phyloP scores from a whole-genome alignment of 92 coral and sea anemone genomes.

The Siderastrea siderea region DNA sequence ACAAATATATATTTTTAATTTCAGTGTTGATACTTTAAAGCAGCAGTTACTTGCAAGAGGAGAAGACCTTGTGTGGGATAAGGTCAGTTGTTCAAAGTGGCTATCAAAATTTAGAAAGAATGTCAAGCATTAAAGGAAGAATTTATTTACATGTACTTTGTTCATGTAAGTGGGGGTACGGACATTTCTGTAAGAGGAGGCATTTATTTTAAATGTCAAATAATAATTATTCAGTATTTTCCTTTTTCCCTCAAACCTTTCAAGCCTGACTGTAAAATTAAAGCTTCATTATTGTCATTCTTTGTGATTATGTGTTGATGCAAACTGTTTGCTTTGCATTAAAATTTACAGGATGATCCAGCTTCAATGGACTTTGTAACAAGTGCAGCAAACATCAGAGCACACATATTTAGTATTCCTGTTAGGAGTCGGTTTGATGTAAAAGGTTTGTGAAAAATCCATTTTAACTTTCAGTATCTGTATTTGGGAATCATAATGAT shows the following conservation, averaged over 20 bases:
- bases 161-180: too few species aligned
- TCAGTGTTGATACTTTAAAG: constrained; percentile 83
- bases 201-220: too few species aligned
- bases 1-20: background rate
- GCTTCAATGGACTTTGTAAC: constrained; percentile 98
- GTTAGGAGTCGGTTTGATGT: constrained; percentile 97
- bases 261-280: background rate
- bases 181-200: too few species aligned
- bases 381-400: constrained; percentile 96
- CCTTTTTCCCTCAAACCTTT: background rate
- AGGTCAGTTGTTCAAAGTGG: constrained; percentile 51
- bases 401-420: constrained; percentile 92
- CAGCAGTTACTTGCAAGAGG: constrained; percentile 76
- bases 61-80: constrained; percentile 99
- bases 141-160: too few species aligned
- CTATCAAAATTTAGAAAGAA: background rate
- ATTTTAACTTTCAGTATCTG: too few species aligned
- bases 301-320: background rate
- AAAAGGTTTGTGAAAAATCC: constrained; percentile 70
- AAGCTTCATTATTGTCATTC: too few species aligned
- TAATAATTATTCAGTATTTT: background rate
- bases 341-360: constrained; percentile 78
- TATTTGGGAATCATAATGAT: too few species aligned
- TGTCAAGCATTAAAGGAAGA: too few species aligned
- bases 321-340: background rate